Conservation (phyloP, 2,113 vertebrate species). For the Circaetus cinerascens region DNA sequence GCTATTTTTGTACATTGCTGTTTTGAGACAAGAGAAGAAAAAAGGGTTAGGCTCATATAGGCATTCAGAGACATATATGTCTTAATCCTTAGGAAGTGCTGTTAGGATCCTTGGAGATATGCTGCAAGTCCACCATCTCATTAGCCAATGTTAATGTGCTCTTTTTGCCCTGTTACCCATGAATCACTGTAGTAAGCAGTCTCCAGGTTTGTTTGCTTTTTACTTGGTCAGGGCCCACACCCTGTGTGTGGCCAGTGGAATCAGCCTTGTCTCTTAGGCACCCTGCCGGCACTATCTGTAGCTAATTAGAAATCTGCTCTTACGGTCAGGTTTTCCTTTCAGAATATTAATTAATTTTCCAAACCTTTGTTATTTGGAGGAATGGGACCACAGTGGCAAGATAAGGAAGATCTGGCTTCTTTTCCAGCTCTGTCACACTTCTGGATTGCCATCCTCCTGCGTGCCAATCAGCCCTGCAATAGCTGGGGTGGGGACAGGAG, state of each 20-base stretch:
- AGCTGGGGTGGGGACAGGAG: neutral
- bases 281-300: neutral
- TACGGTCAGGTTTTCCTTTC: neutral
- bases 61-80: neutral
- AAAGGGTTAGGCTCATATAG: neutral
- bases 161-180: neutral
- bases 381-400: neutral
- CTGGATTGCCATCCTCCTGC: neutral
- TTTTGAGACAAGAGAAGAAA: neutral
- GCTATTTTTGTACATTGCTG: neutral
- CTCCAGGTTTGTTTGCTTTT: neutral
- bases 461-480: neutral
- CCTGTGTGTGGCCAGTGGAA: neutral
- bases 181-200: neutral
- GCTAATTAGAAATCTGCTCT: constrained; percentile 14
- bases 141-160: neutral
- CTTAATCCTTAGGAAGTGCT: neutral
- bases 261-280: neutral
- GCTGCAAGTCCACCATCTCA: neutral
- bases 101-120: neutral
- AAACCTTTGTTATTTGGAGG: neutral
- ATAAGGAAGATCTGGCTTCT: neutral
- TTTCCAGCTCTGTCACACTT: neutral
- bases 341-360: constrained; percentile 48
- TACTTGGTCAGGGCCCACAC: fast-evolving